Evolutionary conservation across 2,113 vertebrate species (phyloP).

Genomic region (Zonotrichia leucophrys): DNA sequence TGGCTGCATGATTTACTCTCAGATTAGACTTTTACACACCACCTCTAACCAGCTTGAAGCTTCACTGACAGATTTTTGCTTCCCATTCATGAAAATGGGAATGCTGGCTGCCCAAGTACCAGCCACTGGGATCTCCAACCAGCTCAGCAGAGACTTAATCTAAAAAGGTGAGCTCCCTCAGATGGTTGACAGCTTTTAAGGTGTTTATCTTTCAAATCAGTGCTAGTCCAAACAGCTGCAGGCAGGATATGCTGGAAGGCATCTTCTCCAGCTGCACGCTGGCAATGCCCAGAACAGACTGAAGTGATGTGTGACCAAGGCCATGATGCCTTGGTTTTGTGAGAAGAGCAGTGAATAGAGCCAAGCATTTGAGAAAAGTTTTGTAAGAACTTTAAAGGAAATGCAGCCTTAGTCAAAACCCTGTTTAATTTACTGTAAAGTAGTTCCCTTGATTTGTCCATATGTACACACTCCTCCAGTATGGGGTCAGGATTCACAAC

Average conservation of each 20-base stretch:
- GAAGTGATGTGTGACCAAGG: background rate
- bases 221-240: slow-evolving; percentile 16
- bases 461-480: background rate
- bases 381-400: background rate
- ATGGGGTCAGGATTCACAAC: background rate
- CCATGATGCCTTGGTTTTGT: background rate
- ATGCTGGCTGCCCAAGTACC: background rate
- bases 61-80: background rate
- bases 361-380: background rate
- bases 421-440: background rate
- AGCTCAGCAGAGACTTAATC: background rate
- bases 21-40: background rate
- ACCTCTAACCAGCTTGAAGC: background rate
- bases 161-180: slow-evolving; percentile 14
- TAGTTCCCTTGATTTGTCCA: background rate
- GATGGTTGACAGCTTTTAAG: background rate
- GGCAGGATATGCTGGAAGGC: background rate
- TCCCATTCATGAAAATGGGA: background rate
- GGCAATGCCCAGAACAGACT: background rate
- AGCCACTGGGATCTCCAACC: background rate
- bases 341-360: background rate
- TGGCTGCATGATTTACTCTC: background rate
- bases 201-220: background rate
- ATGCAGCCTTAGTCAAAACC: background rate
- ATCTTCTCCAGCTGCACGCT: background rate